A percentile compares a stretch with the other conserved stretches of the same genome.
Evolutionary conservation across 2,888 invertebrate genomes (phyloP).

Genomic region (Psylliodes chrysocephalus): DNA sequence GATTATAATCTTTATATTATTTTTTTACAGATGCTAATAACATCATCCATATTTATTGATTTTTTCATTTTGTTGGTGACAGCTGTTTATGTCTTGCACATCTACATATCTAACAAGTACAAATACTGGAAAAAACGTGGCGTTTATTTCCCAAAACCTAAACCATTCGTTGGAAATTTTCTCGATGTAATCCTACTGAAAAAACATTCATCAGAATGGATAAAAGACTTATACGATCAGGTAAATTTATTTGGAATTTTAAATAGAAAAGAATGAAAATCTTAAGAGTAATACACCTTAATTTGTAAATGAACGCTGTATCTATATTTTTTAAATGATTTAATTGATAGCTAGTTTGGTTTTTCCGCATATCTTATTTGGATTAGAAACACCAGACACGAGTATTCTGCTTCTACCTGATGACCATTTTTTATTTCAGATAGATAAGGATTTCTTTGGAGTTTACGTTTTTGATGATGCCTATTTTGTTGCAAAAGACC

Average conservation of each 20-base stretch:
- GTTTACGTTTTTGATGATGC: constrained; percentile 66
- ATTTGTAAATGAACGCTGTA: no score
- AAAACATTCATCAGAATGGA: constrained; percentile 33
- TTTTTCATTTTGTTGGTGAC: constrained; percentile 1
- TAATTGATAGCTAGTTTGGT: no score
- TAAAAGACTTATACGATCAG: constrained; percentile 24
- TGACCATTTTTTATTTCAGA: not conserved
- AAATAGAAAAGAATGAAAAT: no score
- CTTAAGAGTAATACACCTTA: no score
- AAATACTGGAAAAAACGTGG: constrained; percentile 49
- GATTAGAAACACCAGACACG: no score
- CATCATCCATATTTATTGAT: constrained; percentile 25
- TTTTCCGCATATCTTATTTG: no score
- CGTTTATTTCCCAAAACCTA: constrained; percentile 44
- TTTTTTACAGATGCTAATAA: constrained; percentile 31
- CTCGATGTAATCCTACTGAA: constrained; percentile 35
- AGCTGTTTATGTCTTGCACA: constrained; percentile 31
- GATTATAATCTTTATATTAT: no score
- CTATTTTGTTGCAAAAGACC: constrained; percentile 63
- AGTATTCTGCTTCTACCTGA: no score
- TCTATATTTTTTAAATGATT: no score
- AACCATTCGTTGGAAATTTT: constrained; percentile 49
- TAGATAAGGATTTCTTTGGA: constrained; percentile 51
- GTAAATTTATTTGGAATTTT: no score
- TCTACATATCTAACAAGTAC: constrained; percentile 44